Evolutionary conservation across 1,140 invertebrate genomes (phyloP).

Genomic region (Drosophila equinoxialis): DNA sequence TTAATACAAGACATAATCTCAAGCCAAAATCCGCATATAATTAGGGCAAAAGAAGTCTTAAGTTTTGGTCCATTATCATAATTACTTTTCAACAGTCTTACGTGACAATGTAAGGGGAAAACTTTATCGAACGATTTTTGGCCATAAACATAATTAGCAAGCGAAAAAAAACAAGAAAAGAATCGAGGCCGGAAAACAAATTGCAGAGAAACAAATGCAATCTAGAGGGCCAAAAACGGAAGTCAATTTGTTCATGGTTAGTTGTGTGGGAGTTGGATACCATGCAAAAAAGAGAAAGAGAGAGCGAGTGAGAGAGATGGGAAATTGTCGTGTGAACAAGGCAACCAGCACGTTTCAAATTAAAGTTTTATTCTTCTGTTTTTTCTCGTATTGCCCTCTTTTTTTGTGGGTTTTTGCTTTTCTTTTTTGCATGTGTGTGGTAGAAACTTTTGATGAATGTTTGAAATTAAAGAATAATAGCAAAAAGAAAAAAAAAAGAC

Average conservation of each 20-base stretch:
- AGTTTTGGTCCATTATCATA: conserved; percentile 11
- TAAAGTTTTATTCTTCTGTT: conserved; percentile 2
- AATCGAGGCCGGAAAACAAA: background rate
- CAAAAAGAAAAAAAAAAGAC: background rate
- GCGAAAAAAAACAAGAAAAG: conserved; percentile 6
- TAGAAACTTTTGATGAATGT: conserved; percentile 3
- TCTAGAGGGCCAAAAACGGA: background rate
- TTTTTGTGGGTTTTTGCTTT: background rate
- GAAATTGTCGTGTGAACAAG: conserved; percentile 1
- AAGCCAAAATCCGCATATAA: background rate
- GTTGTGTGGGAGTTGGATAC: background rate
- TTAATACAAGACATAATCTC: too few relatives aligned
- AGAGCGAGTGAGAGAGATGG: background rate
- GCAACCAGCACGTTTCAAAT: conserved; percentile 9
- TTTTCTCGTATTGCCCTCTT: background rate
- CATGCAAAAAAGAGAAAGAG: too few relatives aligned
- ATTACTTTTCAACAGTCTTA: conserved; percentile 13
- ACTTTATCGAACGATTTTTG: conserved; percentile 10
- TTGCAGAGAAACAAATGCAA: conserved; percentile 4
- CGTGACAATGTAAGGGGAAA: conserved; percentile 1
- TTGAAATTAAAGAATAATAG: conserved; percentile 5
- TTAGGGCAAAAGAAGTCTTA: background rate
- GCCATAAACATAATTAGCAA: conserved; percentile 18
- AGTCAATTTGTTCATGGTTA: conserved; percentile 3
- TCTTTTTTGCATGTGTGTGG: background rate